Base-by-base conservation (phyloP, 2,113 vertebrate genomes). In the Todiramphus saurophagus region DNA sequence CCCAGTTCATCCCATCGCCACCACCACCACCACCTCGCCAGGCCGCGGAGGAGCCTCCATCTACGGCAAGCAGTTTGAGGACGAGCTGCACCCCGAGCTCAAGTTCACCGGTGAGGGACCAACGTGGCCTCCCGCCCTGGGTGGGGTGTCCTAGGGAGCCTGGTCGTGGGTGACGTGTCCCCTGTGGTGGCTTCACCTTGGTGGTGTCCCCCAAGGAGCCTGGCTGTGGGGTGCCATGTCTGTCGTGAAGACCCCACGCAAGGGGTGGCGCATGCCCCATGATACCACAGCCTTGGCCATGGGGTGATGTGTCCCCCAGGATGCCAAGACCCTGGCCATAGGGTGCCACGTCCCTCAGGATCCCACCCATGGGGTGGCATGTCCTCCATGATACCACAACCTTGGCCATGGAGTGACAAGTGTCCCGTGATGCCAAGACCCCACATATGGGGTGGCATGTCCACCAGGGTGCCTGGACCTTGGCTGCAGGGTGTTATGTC, bases 51-150 rank as follows among this genome's bases (percentile, higher is more conserved):
- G 99, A 2, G 99, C 99, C 7, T 99, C 99, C 68, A 99, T 99
- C 94, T 99, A 97, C n/a, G 99, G 99, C 28, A 99, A 99, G 90
- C 99, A 99, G 89, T 99, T 99, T 83, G 99, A 99, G 95, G 99
- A 99, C 33, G 99, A 99, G 89, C 97, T 99, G 67, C 98, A 99
- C 75, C 98, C 98, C 5, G 99, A 99, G 59, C 97, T 99, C 73
- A 99, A 99, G 97, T 99, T 99, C 97, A 99, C 99, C 41, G 99
- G 99, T 99, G 74, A 96, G 94, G 25, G 41, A 37, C 17, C 25
- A 19, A 23, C 11, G 4, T 3, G 28, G 17, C 4, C 24, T 17
- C 63, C 17, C 62, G 37, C 17, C 43, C 16, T 44, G 56, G 46
- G 35, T 43, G 19, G 15, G 44, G 19, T 53, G 24, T 5, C 50